phyloP scores from a whole-genome alignment of 1,140 invertebrate genomes.

The Drosophila ercepeae region DNA sequence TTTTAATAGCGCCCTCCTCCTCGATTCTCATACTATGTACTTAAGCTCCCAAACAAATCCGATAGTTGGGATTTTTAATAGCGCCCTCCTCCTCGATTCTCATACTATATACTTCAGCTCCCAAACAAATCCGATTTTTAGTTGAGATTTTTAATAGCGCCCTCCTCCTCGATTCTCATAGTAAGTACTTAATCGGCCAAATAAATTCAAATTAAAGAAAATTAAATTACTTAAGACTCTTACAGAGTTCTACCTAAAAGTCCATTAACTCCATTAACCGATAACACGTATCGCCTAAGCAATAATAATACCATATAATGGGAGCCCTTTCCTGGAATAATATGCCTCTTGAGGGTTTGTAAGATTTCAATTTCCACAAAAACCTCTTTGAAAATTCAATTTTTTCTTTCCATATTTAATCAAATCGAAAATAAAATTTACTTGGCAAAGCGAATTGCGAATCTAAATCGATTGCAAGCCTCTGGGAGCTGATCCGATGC shows the following conservation, averaged over 20 bases:
- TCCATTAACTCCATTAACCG: slow-evolving; percentile 30
- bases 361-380: background rate
- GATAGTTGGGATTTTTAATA: too few relatives aligned
- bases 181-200: too few relatives aligned
- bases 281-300: slow-evolving; percentile 14
- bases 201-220: too few relatives aligned
- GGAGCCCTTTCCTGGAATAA: background rate
- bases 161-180: too few relatives aligned
- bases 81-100: too few relatives aligned
- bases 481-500: slow-evolving; percentile 17
- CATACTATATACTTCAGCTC: too few relatives aligned
- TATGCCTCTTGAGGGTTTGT: background rate
- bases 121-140: too few relatives aligned
- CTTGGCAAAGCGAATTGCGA: slow-evolving; percentile 10
- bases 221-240: too few relatives aligned
- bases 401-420: background rate
- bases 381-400: background rate
- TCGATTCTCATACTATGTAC: too few relatives aligned
- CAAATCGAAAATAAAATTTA: background rate
- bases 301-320: background rate
- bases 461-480: slow-evolving; percentile 25
- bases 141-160: too few relatives aligned
- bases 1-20: too few relatives aligned
- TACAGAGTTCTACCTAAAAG: slow-evolving; percentile 23
- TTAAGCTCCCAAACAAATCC: too few relatives aligned